These are phyloP conservation scores for Emmelina monodactyla DNA, from an alignment of 2,888 invertebrate genomes.

Conservation along the genomic window DNA sequence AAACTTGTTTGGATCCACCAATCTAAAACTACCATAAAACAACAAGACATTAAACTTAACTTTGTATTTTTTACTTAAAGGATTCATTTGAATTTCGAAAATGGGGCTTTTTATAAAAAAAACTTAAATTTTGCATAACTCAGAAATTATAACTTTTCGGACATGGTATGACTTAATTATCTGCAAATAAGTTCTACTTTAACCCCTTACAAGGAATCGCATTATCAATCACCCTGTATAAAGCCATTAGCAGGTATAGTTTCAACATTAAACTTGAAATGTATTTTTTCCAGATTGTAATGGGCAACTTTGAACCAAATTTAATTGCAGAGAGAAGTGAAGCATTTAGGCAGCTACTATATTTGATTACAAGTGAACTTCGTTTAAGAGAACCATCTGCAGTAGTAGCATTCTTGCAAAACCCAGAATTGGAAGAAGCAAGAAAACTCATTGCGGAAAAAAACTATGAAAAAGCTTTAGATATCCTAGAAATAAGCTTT, in stretches of 20 bases:
- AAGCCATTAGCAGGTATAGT: background rate
- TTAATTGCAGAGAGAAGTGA: constrained; percentile 70
- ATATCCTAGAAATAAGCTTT: constrained; percentile 73
- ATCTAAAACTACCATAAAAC: too few species aligned
- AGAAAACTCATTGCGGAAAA: constrained; percentile 65
- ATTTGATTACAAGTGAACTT: constrained; percentile 61
- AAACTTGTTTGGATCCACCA: too few species aligned
- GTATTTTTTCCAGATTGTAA: constrained; percentile 61
- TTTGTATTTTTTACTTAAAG: too few species aligned
- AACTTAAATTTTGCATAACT: too few species aligned
- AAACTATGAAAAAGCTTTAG: constrained; percentile 69
- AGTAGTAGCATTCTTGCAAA: constrained; percentile 71
- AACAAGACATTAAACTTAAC: too few species aligned
- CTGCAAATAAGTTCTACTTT: too few species aligned
- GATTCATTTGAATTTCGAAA: too few species aligned
- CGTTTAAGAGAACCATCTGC: constrained; percentile 65
- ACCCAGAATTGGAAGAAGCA: constrained; percentile 69
- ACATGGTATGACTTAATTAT: too few species aligned
- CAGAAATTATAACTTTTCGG: too few species aligned
- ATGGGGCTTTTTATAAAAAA: too few species aligned
- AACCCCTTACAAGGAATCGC: too few species aligned
- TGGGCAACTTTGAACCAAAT: constrained; percentile 75
- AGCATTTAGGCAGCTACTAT: constrained; percentile 70
- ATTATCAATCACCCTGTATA: too few species aligned
- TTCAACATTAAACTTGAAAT: background rate